Percentiles rank a stretch among this genome's conserved stretches.
These are phyloP conservation scores for Liasis olivaceus DNA, from an alignment of 2,797 vertebrate species.

Conservation along the genomic window DNA sequence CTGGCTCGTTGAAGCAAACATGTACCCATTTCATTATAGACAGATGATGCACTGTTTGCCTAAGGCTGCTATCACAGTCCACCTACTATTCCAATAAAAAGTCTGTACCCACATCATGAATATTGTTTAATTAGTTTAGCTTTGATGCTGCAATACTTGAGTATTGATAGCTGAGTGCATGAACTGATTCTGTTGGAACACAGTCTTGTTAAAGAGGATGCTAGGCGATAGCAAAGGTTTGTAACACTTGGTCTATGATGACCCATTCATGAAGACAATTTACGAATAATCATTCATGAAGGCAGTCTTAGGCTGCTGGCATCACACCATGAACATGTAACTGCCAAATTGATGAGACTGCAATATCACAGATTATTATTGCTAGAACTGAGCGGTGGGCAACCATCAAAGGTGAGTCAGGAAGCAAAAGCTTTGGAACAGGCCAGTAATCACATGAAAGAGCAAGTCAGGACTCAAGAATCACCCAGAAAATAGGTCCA, in stretches of 20 bases:
- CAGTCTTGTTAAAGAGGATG: not conserved
- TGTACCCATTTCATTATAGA: slow-evolving; percentile 12
- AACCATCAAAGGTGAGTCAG: not conserved
- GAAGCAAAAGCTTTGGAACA: not conserved
- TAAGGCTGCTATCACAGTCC: not conserved
- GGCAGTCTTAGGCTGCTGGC: not conserved
- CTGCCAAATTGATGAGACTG: not conserved
- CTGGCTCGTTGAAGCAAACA: slow-evolving; percentile 38
- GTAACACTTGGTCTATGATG: not conserved
- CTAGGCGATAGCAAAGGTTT: not conserved
- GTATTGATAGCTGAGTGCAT: not conserved
- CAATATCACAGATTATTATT: not conserved
- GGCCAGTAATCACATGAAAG: not conserved
- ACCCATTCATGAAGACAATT: not conserved
- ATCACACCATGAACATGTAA: not conserved
- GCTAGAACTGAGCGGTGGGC: not conserved
- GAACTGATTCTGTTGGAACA: not conserved
- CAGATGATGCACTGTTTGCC: not conserved
- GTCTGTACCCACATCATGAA: not conserved
- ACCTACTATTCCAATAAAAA: not conserved
- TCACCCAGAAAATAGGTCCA: not conserved
- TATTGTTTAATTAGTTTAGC: not conserved
- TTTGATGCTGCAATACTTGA: not conserved
- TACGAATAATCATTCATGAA: not conserved
- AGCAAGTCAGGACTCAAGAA: not conserved